phyloP scores from a whole-genome alignment of 2,888 invertebrate genomes.

The Loripinus fragilis region DNA sequence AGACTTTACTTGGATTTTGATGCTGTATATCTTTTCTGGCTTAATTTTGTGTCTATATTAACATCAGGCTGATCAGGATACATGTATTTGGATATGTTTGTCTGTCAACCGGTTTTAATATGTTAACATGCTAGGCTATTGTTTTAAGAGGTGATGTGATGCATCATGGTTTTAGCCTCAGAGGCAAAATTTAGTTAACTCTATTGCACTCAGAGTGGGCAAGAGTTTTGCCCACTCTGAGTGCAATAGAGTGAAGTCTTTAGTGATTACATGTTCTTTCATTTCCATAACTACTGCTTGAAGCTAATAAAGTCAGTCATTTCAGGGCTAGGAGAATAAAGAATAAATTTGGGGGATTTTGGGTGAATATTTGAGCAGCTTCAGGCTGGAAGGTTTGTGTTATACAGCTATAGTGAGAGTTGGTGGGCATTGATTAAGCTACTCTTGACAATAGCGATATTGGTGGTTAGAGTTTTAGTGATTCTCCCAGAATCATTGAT shows the following conservation, averaged over 20 bases:
- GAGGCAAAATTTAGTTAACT: constrained; percentile 3
- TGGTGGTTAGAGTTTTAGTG: no score
- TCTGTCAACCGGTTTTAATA: neutral
- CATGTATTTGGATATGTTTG: constrained; percentile 5
- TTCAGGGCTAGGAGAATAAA: neutral
- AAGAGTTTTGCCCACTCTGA: no score
- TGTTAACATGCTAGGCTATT: neutral
- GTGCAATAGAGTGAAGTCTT: no score
- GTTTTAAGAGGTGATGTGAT: constrained; percentile 9
- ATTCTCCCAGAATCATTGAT: neutral
- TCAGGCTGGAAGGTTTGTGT: no score
- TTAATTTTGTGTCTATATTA: neutral
- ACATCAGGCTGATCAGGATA: no score
- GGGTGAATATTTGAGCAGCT: no score
- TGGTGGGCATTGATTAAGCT: no score
- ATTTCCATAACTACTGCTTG: neutral
- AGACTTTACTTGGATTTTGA: no score
- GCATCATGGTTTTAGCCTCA: constrained; percentile 11
- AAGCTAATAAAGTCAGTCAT: neutral
- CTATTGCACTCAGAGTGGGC: no score
- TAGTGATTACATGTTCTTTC: neutral
- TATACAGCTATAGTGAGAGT: no score
- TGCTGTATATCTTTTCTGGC: neutral
- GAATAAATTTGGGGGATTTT: no score
- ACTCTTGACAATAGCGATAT: no score